Evolutionary conservation across 2,113 vertebrate genomes (phyloP).

Genomic region (Tinamus guttatus): DNA sequence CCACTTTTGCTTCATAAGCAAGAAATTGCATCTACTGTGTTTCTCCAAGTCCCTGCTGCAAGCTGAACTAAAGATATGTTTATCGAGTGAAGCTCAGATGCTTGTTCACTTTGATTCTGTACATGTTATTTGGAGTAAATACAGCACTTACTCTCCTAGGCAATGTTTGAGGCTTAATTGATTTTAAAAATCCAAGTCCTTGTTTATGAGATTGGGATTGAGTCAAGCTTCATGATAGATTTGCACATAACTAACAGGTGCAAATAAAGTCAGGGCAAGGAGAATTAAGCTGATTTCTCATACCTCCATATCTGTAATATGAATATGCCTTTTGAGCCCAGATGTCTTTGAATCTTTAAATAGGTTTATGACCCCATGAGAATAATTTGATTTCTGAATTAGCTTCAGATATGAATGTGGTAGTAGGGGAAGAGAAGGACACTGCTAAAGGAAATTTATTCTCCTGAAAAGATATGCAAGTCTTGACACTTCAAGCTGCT

Average conservation of each 20-base stretch:
- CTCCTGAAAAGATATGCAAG: not conserved
- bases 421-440: not conserved
- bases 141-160: not conserved
- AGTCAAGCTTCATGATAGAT: not conserved
- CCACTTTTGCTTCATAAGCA: not conserved
- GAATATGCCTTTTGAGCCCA: not conserved
- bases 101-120: not conserved
- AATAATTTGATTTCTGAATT: not conserved
- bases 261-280: not conserved
- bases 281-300: not conserved
- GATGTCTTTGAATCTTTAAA: not conserved
- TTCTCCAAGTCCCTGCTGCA: not conserved
- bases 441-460: not conserved
- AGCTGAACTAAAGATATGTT: not conserved
- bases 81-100: not conserved
- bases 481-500: not conserved
- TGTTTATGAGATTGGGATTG: not conserved
- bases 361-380: not conserved
- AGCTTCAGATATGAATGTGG: not conserved
- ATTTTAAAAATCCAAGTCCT: not conserved
- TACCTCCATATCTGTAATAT: not conserved
- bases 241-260: not conserved
- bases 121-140: not conserved
- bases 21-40: not conserved
- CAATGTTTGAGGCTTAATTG: not conserved